Percentiles rank a stretch among this genome's conserved stretches.
Evolutionary conservation across 2,888 invertebrate genomes (phyloP).

Genomic region (Sympetrum striolatum): DNA sequence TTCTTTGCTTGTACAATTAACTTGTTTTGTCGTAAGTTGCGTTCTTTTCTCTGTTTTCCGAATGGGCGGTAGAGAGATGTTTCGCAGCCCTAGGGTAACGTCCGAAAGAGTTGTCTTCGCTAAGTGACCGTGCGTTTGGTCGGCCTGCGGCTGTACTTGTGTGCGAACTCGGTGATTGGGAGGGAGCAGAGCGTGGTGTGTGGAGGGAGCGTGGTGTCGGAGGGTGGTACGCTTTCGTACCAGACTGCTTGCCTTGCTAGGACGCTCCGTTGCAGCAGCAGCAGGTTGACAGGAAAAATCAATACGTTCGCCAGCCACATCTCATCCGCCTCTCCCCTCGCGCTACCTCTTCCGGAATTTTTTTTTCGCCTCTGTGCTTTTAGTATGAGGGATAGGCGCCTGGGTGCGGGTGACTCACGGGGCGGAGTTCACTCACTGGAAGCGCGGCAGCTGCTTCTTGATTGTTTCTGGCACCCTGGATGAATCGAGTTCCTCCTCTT

Average conservation of each 20-base stretch:
- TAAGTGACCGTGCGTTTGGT: not conserved
- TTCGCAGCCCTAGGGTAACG: too few species aligned
- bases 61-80: too few species aligned
- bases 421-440: not conserved
- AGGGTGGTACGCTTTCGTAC: not conserved
- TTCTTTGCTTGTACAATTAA: too few species aligned
- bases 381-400: not conserved
- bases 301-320: constrained; percentile 37
- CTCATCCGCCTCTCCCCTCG: not conserved
- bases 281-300: constrained; percentile 44
- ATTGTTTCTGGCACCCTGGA: not conserved
- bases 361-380: not conserved
- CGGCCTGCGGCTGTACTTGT: too few species aligned
- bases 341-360: not conserved
- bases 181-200: not conserved
- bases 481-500: too few species aligned
- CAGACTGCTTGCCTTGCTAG: constrained; percentile 31
- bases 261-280: constrained; percentile 28
- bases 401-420: not conserved
- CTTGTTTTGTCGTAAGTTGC: too few species aligned
- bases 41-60: too few species aligned
- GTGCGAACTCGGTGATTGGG: too few species aligned
- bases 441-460: not conserved
- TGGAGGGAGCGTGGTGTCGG: not conserved
- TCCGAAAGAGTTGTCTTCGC: too few species aligned